Evolutionary conservation across 2,888 invertebrate genomes (phyloP), one percentile per base, ranked within the genome.

Genomic region (Lissonota sp.): DNA sequence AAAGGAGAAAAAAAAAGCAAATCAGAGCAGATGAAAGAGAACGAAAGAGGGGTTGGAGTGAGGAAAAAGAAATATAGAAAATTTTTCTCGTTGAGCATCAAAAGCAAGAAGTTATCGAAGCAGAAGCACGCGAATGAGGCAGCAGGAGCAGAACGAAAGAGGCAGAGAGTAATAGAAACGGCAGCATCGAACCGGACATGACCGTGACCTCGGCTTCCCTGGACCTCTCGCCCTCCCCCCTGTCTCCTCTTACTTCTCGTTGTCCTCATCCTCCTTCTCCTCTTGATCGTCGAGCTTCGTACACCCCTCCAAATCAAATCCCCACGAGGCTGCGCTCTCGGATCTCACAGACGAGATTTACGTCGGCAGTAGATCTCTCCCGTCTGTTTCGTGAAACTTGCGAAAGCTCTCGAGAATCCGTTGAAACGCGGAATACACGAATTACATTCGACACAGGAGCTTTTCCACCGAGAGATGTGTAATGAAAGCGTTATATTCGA

Each of bases 151-250:
- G n/a, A n/a, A n/a, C n/a, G n/a, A n/a, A n/a, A n/a, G n/a, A n/a
- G n/a, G 66, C 46, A 67, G 37, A 16, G 40, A 69, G 26, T 53
- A 67, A 37, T 7, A 67, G 75, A 69, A 75, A 75, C 14, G 57
- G 75, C 71, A 73, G 70, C 46, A 66, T 66, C 73, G 77, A 73
- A 70, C 46, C 63, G 70, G 69, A 73, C 73, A 53, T n/a, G 77
- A 74, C 77, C 80, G 69, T 81, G 77, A 81, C 77, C 80, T 77
- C 77, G 14, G 46, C 72, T 58, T 73, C 72, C 58, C 69, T 64
- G 76, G 53, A 77, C 69, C 49, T 62, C 39, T 51, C 57, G 8
- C 53, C 39, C 55, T n/a, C n/a, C 49, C 40, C 12, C 40, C 6
- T 16, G 26, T 26, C 51, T 46, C n/a, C n/a, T n/a, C n/a, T n/a